Evolutionary conservation across 2,888 invertebrate genomes (phyloP), one percentile per base, ranked within the genome.

Genomic region (Lithophane socia): DNA sequence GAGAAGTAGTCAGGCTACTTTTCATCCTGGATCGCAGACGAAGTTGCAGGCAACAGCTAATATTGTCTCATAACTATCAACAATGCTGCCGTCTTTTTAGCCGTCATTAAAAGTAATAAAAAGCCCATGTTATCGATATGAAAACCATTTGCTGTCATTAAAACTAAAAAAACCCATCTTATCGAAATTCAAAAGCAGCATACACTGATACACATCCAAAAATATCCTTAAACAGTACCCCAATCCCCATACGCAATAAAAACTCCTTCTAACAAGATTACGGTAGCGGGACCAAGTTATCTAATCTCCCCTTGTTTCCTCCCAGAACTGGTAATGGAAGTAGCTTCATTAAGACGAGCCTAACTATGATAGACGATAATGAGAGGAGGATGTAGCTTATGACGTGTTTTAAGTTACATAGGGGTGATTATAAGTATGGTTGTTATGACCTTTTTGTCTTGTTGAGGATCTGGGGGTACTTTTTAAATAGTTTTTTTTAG

Each of bases 221-320:
- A 78, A 74, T 72, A 86, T 42, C 49, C 68, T 18, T 7, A 29
- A 63, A 63, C 65, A 71, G 37, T 44, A 64, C 61, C 64, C 60
- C 3, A 24, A 61, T 42, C 67, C 61, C 37, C 56, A 61, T 63
- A 61, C 18, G 66, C 75, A 83, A 83, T 83, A 86, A 86, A 84
- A 84, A 83, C 72, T 74, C 80, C 84, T 85, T 86, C 91, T 92
- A 94, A 93, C 90, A 88, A 90, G 92, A 92, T 93, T 91, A 92
- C 85, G 85, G 81, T 82, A 85, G 78, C 86, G 85, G 86, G 84
- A 87, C 89, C 88, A 86, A 85, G 85, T 86, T 92, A 93, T 93
- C 94, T 94, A 90, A 95, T 94, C 94, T 94, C 90, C 92, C 93
- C 93, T 89, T 90, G 89, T 87, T 93, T 93, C 93, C 93, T 93